Evolutionary conservation across 2,797 vertebrate species (phyloP).

Genomic region (Peromyscus nudipes): DNA sequence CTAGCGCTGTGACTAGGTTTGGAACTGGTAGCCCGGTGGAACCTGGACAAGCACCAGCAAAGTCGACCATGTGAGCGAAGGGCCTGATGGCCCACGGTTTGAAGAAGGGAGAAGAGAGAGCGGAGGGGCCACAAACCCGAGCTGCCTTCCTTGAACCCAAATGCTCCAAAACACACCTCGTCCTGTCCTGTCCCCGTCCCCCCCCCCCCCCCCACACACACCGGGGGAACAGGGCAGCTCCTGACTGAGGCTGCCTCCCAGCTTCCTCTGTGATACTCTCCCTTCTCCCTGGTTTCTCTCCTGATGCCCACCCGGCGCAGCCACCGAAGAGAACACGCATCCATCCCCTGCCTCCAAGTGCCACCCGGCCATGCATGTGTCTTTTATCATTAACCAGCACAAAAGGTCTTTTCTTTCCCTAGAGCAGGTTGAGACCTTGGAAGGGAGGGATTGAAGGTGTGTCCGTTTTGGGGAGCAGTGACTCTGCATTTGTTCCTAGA

Average conservation of each 20-base stretch:
- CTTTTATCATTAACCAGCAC: neutral
- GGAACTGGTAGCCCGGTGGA: constrained; percentile 93
- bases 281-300: no score
- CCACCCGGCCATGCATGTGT: neutral
- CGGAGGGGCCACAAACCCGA: neutral
- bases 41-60: constrained; percentile 95
- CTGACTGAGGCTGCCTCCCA: neutral
- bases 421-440: neutral
- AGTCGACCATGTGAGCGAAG: constrained; percentile 94
- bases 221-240: neutral
- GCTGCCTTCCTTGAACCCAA: neutral
- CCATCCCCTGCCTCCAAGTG: neutral
- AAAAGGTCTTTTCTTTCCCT: constrained; percentile 42
- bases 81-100: constrained; percentile 89
- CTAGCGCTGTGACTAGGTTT: constrained; percentile 95
- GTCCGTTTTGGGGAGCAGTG: neutral
- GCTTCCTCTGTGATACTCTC: neutral
- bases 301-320: no score
- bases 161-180: neutral
- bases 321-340: neutral
- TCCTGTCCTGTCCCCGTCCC: neutral
- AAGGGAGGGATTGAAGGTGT: neutral
- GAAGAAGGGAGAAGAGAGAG: neutral
- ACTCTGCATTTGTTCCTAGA: neutral
- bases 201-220: no score